Evolutionary conservation across 2,113 vertebrate species (phyloP).

Genomic region (Dicaeum eximium): DNA sequence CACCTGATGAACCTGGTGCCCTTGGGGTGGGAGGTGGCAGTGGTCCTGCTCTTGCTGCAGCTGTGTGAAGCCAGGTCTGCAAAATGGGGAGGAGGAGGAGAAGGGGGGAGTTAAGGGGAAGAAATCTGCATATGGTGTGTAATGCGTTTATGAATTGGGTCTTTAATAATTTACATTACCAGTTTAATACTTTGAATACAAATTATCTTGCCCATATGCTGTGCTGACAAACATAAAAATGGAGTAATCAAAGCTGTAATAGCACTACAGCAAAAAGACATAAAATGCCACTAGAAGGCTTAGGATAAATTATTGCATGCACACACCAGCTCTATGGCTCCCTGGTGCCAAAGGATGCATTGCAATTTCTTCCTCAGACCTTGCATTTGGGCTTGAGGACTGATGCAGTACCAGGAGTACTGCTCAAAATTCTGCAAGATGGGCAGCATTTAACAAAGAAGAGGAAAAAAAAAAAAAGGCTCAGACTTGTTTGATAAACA

Average conservation of each 20-base stretch:
- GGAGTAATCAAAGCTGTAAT: conserved; percentile 74
- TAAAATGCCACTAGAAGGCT: conserved; percentile 70
- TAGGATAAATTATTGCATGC: conserved; percentile 70
- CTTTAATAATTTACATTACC: conserved; percentile 76
- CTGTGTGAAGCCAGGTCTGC: not conserved
- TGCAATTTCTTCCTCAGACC: conserved; percentile 60
- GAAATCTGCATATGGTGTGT: conserved; percentile 60
- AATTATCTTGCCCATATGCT: conserved; percentile 72
- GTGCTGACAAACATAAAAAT: conserved; percentile 76
- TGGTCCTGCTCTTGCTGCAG: accelerated
- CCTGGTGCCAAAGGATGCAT: conserved; percentile 62
- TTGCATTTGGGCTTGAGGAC: conserved; percentile 31
- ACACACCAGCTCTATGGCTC: conserved; percentile 58
- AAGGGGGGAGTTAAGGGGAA: not conserved
- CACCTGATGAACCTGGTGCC: not conserved
- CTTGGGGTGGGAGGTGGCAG: not conserved
- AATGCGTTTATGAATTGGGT: conserved; percentile 71
- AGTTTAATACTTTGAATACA: conserved; percentile 75
- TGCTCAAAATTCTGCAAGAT: not conserved
- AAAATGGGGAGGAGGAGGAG: not conserved
- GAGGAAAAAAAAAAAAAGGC: not conserved
- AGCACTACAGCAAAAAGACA: conserved; percentile 70
- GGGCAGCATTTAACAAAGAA: not conserved
- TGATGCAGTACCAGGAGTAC: not conserved
- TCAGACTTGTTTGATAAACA: conserved; percentile 6